Conservation (phyloP, 92 coral and sea anemone genomes). For the Isaurus tuberculatus region DNA sequence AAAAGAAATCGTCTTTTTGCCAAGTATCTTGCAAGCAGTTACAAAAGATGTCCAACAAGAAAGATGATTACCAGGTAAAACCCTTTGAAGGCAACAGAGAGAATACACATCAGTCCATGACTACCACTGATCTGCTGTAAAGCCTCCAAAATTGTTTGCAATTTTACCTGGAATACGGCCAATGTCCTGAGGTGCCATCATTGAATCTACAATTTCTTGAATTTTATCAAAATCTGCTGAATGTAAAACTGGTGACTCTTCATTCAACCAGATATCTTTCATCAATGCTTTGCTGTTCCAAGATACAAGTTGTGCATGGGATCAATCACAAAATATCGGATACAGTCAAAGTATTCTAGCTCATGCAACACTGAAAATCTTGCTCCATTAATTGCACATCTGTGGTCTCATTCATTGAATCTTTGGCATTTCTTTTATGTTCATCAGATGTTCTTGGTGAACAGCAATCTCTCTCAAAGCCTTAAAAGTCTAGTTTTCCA, state of each 20-base stretch:
- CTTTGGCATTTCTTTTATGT: slow-evolving; percentile 47
- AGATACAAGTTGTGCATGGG: slow-evolving; percentile 42
- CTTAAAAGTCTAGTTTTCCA: slow-evolving; percentile 53
- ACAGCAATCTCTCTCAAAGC: slow-evolving; percentile 68
- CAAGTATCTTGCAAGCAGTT: slow-evolving; percentile 58
- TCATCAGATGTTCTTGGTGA: slow-evolving; percentile 43
- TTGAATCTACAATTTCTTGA: slow-evolving; percentile 52
- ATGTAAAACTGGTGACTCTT: slow-evolving; percentile 40
- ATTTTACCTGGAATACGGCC: slow-evolving; percentile 59
- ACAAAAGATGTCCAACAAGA: slow-evolving; percentile 64
- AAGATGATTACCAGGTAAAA: slow-evolving; percentile 62
- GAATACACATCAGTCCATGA: slow-evolving; percentile 65
- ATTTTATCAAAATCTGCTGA: slow-evolving; percentile 54
- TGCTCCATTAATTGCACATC: slow-evolving; percentile 57
- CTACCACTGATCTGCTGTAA: slow-evolving; percentile 76
- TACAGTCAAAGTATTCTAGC: slow-evolving; percentile 66
- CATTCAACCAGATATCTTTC: slow-evolving; percentile 63
- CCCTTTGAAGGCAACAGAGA: slow-evolving; percentile 52
- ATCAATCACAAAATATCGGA: slow-evolving; percentile 61
- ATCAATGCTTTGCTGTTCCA: slow-evolving; percentile 44
- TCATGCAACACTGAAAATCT: slow-evolving; percentile 67
- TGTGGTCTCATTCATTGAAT: slow-evolving; percentile 19
- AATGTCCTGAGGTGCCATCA: slow-evolving; percentile 48
- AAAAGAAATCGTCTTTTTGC: slow-evolving; percentile 48
- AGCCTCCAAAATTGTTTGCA: slow-evolving; percentile 58